phyloP scores from a whole-genome alignment of 2,797 vertebrate genomes.

The Aldrovandia affinis region DNA sequence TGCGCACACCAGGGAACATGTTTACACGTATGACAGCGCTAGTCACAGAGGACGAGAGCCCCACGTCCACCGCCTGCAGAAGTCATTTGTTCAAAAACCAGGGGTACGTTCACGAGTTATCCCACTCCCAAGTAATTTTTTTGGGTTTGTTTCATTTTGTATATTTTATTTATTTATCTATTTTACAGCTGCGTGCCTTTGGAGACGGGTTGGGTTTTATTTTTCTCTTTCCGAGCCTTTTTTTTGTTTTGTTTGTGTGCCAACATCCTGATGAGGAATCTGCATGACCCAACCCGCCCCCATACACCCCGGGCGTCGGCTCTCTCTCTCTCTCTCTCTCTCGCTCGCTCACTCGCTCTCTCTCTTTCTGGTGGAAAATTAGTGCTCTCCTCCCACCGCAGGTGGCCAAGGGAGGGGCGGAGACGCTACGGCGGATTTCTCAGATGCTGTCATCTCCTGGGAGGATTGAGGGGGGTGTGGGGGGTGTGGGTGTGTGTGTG shows the following conservation, averaged over 20 bases:
- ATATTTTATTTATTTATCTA: neutral
- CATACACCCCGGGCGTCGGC: neutral
- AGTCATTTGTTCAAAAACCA: neutral
- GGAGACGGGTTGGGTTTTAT: neutral
- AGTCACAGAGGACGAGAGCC: neutral
- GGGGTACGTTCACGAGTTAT: neutral
- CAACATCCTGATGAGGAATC: neutral
- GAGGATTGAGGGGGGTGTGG: slow-evolving; percentile 79
- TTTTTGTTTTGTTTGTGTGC: slow-evolving; percentile 11
- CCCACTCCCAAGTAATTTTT: no score
- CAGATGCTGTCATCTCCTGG: slow-evolving; percentile 80
- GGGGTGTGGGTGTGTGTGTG: no score
- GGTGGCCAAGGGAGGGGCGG: slow-evolving; percentile 44
- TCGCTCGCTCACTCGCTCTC: neutral
- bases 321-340: neutral
- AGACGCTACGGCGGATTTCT: slow-evolving; percentile 74
- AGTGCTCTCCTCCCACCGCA: slow-evolving; percentile 62
- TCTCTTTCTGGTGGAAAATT: slow-evolving; percentile 62
- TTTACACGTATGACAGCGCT: neutral
- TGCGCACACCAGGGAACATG: neutral
- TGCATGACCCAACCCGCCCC: no score
- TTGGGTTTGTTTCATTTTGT: no score
- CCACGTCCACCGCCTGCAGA: neutral
- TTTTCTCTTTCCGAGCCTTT: neutral
- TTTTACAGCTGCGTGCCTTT: slow-evolving; percentile 2